Conservation (phyloP, 1,140 invertebrate genomes). For the Metopolophium dirhodum region DNA sequence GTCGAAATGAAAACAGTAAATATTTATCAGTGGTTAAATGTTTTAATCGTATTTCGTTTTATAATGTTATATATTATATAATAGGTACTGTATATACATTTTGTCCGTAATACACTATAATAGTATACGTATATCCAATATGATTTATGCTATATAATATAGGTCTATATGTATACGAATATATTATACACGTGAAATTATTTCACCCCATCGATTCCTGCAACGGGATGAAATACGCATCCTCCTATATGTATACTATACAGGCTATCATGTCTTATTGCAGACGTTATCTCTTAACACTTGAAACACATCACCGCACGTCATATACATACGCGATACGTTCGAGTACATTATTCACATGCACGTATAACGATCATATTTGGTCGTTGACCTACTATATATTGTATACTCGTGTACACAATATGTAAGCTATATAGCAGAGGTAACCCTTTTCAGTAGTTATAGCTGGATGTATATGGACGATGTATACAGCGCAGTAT, state of each 20-base stretch:
- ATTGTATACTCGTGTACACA: not conserved
- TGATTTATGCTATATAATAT: too few species aligned
- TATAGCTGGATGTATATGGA: not conserved
- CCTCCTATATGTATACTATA: not conserved
- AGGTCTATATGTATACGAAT: too few species aligned
- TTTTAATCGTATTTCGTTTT: too few species aligned
- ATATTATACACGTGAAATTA: not conserved
- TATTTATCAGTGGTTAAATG: too few species aligned
- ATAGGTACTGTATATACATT: too few species aligned
- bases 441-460: slow-evolving; percentile 1
- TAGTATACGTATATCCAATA: too few species aligned
- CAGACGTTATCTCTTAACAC: slow-evolving; percentile 6
- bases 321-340: not conserved
- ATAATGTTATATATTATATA: too few species aligned
- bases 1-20: too few species aligned
- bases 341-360: not conserved
- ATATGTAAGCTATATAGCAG: not conserved
- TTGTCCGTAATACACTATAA: too few species aligned
- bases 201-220: not conserved
- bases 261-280: not conserved
- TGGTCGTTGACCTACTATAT: slow-evolving; percentile 28
- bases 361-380: slow-evolving; percentile 13
- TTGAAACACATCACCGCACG: not conserved
- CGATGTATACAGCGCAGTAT: not conserved
- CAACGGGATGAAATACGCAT: not conserved